Conservation (phyloP, 1,140 invertebrate species). For the Bursaphelenchus mucronatus region DNA sequence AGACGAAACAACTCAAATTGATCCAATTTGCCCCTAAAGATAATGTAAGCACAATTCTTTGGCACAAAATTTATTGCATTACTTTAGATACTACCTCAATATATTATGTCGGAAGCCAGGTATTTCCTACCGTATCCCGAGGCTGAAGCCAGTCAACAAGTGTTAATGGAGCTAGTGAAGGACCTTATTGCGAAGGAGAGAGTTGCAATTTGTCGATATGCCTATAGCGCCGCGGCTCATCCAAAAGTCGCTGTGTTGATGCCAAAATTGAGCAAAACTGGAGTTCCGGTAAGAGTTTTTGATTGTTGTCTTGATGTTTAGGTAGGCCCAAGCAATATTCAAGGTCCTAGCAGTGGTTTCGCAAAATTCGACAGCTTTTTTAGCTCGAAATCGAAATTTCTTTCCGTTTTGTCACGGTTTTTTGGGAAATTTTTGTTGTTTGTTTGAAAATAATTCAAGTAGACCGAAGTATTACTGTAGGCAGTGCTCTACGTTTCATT, state of each 20-base stretch:
- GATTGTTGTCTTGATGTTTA: background rate
- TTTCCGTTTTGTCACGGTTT: too few relatives aligned
- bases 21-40: slow-evolving; percentile 8
- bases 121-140: slow-evolving; percentile 16
- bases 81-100: slow-evolving; percentile 25
- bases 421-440: too few relatives aligned
- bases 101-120: slow-evolving; percentile 9
- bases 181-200: slow-evolving; percentile 14
- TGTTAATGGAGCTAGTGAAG: slow-evolving; percentile 16
- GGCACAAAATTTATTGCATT: background rate
- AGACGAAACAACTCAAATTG: slow-evolving; percentile 3
- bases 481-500: background rate
- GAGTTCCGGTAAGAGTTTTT: slow-evolving; percentile 5
- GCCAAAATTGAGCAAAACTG: slow-evolving; percentile 13
- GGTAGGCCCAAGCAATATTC: background rate
- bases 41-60: slow-evolving; percentile 4
- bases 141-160: slow-evolving; percentile 8
- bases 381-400: too few relatives aligned
- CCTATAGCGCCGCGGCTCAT: slow-evolving; percentile 8
- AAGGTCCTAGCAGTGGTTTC: too few relatives aligned
- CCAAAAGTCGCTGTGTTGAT: slow-evolving; percentile 12
- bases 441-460: too few relatives aligned
- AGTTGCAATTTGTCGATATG: slow-evolving; percentile 25
- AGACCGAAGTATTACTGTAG: too few relatives aligned
- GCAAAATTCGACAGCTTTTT: too few relatives aligned